A percentile compares a stretch with the other conserved stretches of the same genome.
These are phyloP conservation scores for Pheosia gnoma DNA, from an alignment of 2,888 invertebrate genomes.

Conservation along the genomic window DNA sequence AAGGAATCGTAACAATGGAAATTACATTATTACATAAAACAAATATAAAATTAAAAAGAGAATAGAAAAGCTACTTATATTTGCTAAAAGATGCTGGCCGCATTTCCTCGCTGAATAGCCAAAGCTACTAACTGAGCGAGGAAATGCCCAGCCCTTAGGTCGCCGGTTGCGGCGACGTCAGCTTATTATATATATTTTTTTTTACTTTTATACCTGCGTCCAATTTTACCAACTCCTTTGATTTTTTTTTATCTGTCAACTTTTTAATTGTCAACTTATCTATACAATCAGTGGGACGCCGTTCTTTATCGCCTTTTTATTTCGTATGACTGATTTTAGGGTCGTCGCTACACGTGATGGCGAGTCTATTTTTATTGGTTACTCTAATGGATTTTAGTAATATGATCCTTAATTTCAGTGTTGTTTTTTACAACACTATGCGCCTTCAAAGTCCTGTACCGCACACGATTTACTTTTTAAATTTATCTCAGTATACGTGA, in stretches of 20 bases:
- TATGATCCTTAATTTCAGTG: constrained; percentile 74
- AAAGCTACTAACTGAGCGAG: too few species aligned
- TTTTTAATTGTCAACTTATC: constrained; percentile 46
- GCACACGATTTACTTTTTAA: constrained; percentile 54
- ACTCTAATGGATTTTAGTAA: constrained; percentile 81
- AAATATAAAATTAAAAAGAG: too few species aligned
- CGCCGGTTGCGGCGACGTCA: too few species aligned
- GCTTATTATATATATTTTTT: neutral
- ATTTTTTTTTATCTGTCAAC: too few species aligned
- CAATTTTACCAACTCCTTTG: constrained; percentile 1
- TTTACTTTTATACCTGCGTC: neutral
- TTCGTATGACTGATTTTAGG: constrained; percentile 73
- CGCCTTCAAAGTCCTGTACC: constrained; percentile 61
- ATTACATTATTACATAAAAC: too few species aligned
- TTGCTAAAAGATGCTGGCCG: too few species aligned
- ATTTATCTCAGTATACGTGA: constrained; percentile 47
- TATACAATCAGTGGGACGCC: constrained; percentile 34
- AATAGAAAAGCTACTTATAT: too few species aligned
- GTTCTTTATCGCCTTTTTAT: constrained; percentile 59
- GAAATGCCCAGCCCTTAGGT: too few species aligned
- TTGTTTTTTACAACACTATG: constrained; percentile 63
- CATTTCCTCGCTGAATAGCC: too few species aligned
- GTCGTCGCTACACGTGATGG: constrained; percentile 31
- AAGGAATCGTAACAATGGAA: too few species aligned
- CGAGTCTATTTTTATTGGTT: constrained; percentile 78